phyloP scores from a whole-genome alignment of 1,140 invertebrate species.

The Ceratina calcarata region DNA sequence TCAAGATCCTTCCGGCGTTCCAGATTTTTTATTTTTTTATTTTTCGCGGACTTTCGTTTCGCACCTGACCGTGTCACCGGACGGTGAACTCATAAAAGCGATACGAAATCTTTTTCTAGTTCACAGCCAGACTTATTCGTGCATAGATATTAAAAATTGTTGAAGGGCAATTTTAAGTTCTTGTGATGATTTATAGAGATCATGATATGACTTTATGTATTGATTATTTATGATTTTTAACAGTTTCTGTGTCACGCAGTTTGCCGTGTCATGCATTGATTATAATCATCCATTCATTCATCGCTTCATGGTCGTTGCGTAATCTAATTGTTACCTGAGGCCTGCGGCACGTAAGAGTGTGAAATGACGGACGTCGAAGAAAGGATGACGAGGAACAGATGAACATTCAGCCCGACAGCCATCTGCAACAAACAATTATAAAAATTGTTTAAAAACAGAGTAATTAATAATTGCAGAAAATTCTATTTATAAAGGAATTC shows the following conservation, averaged over 20 bases:
- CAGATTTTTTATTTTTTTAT: slow-evolving; percentile 61
- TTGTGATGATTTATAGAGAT: too few relatives aligned
- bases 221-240: too few relatives aligned
- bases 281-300: neutral
- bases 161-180: too few relatives aligned
- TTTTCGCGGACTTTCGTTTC: slow-evolving; percentile 54
- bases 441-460: neutral
- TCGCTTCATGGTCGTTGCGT: neutral
- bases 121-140: too few relatives aligned
- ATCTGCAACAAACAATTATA: slow-evolving; percentile 66
- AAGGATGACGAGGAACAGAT: slow-evolving; percentile 71
- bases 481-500: neutral
- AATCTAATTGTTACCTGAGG: slow-evolving; percentile 63
- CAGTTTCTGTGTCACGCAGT: too few relatives aligned
- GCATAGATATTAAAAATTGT: too few relatives aligned
- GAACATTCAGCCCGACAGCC: slow-evolving; percentile 70
- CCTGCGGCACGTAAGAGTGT: slow-evolving; percentile 51
- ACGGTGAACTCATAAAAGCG: neutral
- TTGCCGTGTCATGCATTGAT: neutral
- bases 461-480: neutral
- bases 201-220: too few relatives aligned
- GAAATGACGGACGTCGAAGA: slow-evolving; percentile 70
- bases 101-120: too few relatives aligned
- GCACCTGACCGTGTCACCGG: slow-evolving; percentile 4
- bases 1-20: slow-evolving; percentile 67